Percentiles rank a stretch among this genome's conserved stretches.
Conservation (phyloP, 2,888 invertebrate genomes). For the Athrips mouffetella region DNA sequence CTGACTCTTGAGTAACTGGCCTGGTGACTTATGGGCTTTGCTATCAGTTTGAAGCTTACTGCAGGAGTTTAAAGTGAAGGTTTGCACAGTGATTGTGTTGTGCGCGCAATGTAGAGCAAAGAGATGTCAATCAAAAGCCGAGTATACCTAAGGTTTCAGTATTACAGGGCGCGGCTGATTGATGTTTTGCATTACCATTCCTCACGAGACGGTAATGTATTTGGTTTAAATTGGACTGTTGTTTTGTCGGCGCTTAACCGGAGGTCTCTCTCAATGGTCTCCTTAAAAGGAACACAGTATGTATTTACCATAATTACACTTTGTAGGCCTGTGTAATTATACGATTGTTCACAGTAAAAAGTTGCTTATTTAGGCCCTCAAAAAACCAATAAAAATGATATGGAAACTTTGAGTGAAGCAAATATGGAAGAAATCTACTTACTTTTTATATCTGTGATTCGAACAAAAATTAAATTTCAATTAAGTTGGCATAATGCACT, state of each 20-base stretch:
- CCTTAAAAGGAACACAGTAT: neutral
- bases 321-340: neutral
- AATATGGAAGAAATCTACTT: no score
- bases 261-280: neutral
- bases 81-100: neutral
- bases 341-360: neutral
- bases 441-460: no score
- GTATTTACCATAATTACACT: neutral
- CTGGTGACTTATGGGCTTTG: neutral
- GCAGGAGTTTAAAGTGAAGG: neutral
- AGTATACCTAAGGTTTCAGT: neutral
- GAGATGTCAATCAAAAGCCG: neutral
- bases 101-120: neutral
- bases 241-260: conserved; percentile 2
- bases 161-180: conserved; percentile 7
- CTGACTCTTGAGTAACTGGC: conserved; percentile 9
- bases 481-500: no score
- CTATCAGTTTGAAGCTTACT: neutral
- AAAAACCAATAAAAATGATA: no score
- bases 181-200: conserved; percentile 11
- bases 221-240: conserved; percentile 15
- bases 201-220: conserved; percentile 9
- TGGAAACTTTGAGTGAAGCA: no score
- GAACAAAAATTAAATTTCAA: no score
- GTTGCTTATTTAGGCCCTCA: no score